These are phyloP conservation scores for Rutilus rutilus DNA, from an alignment of 2,113 vertebrate genomes.

Conservation along the genomic window DNA sequence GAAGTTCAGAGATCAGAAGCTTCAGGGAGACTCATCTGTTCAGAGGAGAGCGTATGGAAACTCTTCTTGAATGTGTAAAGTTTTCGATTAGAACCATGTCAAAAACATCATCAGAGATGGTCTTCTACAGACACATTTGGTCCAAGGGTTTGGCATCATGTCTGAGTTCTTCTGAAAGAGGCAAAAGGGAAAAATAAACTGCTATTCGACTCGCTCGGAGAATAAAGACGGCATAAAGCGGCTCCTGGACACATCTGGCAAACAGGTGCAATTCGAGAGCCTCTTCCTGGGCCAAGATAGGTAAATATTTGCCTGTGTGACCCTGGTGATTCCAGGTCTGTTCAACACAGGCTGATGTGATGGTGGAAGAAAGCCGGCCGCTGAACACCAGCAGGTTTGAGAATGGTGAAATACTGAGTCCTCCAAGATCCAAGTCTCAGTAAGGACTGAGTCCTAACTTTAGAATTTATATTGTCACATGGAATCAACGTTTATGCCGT, in stretches of 20 bases:
- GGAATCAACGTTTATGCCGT: too few relatives aligned
- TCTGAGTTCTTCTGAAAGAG: neutral
- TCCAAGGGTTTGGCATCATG: neutral
- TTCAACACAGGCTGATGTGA: slow-evolving; percentile 10
- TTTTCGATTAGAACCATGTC: neutral
- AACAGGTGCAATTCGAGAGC: slow-evolving; percentile 43
- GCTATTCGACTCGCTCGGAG: neutral
- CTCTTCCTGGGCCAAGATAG: slow-evolving; percentile 23
- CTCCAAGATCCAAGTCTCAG: too few relatives aligned
- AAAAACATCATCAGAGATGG: neutral
- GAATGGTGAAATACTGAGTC: neutral
- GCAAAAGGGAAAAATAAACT: slow-evolving; percentile 13
- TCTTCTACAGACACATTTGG: neutral
- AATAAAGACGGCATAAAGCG: slow-evolving; percentile 26
- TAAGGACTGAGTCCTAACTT: too few relatives aligned
- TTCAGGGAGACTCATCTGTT: neutral
- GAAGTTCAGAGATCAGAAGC: neutral
- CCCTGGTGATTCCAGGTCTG: slow-evolving; percentile 37
- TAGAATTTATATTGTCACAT: too few relatives aligned
- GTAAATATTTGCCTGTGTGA: slow-evolving; percentile 56
- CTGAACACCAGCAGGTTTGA: slow-evolving; percentile 1
- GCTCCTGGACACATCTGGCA: slow-evolving; percentile 51
- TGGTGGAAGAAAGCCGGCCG: neutral
- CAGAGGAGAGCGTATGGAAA: neutral
- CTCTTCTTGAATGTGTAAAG: neutral